These are phyloP conservation scores for Latheticus oryzae DNA, from an alignment of 2,888 invertebrate species.

Conservation along the genomic window DNA sequence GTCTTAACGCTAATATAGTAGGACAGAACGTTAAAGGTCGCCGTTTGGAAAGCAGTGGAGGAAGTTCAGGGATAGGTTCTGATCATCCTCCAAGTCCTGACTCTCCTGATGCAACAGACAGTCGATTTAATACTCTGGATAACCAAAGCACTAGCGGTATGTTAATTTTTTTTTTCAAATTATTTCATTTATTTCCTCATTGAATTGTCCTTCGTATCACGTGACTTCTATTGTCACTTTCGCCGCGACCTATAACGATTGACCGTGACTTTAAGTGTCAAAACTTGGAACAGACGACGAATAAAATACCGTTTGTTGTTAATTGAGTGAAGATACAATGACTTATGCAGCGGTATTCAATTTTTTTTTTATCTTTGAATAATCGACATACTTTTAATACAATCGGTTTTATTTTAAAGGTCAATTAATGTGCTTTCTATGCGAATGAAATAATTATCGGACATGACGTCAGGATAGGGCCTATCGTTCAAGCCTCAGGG, in stretches of 20 bases:
- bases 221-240: too few relatives aligned
- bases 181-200: too few relatives aligned
- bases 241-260: too few relatives aligned
- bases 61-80: slow-evolving; percentile 90
- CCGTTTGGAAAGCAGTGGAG: slow-evolving; percentile 69
- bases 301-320: slow-evolving; percentile 1
- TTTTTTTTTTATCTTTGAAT: slow-evolving; percentile 1
- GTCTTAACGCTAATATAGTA: slow-evolving; percentile 78
- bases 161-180: too few relatives aligned
- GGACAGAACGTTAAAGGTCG: slow-evolving; percentile 65
- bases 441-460: slow-evolving; percentile 13
- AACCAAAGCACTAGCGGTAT: slow-evolving; percentile 74
- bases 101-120: slow-evolving; percentile 63
- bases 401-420: slow-evolving; percentile 4
- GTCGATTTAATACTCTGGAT: slow-evolving; percentile 67
- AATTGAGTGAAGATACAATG: neutral
- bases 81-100: slow-evolving; percentile 89
- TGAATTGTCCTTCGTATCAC: too few relatives aligned
- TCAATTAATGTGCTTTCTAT: slow-evolving; percentile 17
- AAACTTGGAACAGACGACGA: neutral
- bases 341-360: too few relatives aligned
- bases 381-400: slow-evolving; percentile 20
- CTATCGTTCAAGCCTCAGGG: too few relatives aligned
- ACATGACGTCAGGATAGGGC: slow-evolving; percentile 5
- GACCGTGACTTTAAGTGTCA: slow-evolving; percentile 7